Base-by-base conservation (phyloP, 2,888 invertebrate species). In the Cyrtodaria siliqua region DNA sequence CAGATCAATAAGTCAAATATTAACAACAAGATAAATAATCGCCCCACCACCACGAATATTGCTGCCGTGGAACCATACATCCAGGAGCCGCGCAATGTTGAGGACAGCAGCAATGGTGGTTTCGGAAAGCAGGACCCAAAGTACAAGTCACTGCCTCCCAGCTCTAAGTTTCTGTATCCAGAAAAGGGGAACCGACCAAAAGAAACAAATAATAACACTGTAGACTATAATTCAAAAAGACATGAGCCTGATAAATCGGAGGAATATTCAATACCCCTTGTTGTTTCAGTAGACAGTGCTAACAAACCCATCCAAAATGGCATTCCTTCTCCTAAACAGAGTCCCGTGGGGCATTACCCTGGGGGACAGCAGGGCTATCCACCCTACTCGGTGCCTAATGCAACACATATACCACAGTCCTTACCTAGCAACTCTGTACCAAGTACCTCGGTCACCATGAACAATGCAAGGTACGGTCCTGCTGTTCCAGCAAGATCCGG, bases 121-220 rank as follows among this genome's bases (percentile, higher is more conserved):
- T 95, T 96, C 27, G 96, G 96, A 89, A 97, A 97, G 92, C 96
- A 96, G 67, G 97, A 97, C 93, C 97, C 96, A 49, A 98, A 97
- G 93, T 97, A 97, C 94, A 97, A 97, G 94, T 97, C 97, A 29
- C 94, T 97, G 93, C 97, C 97, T 86, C 96, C 97, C 94, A 97
- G 96, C 92, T 97, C 96, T 42, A 97, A 97, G 93, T 96, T 97
- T 92, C 80, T 87, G 27, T 64, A 62, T 27, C 68, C 82, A 14
- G 71, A 79, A 59, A 77, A 89, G 82, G 74, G 59, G 26, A 64
- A 53, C 47, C 60, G 74, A 38, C 55, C 38, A 18, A 57, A 57
- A 49, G 83, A 84, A 74, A 76, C 76, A 47, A 82, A 84, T 24
- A 86, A 84, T 68, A 85, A 83, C 53, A 79, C 60, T 49, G 55